Base-by-base conservation (phyloP, 2,888 invertebrate genomes). In the Nomada goodeniana region DNA sequence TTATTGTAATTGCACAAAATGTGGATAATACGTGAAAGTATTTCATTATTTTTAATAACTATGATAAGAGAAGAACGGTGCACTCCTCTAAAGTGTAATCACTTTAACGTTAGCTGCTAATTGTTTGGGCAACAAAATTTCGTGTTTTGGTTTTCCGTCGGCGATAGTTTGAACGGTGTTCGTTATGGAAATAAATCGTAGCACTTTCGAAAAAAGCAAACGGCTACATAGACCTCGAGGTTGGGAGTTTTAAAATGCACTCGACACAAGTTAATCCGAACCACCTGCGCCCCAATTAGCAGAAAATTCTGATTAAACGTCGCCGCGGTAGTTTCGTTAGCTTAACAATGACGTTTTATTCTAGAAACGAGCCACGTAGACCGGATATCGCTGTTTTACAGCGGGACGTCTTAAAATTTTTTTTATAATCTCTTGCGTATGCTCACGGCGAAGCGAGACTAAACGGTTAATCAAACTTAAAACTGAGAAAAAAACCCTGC, bases 201-300 rank as follows among this genome's bases (percentile, higher is more conserved):
- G 10, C 42, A 47, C 10, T 47, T 59, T 60, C 4, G 15, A 70
- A 60, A 50, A 67, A 50, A 67, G 13, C 29, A 7, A 2, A 1
- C 9, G 10, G 13, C 44, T 0, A 13, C 20, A n/a, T 20, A 20
- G 47, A 2, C n/a, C 15, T 10, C 20, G 11, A n/a, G 10, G 20
- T 20, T 5, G 47, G 29, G 60, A 61, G 60, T 61, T 71, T 61
- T 52, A 61, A 71, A 60, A 71, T 71, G 50, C 61, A 52, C 61
- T 71, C 50, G 71, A 61, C 60, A 7, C 20, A 23, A 61, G 71
- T 71, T 71, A 61, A 61, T 52, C 36, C 71, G 52, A 4, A 61
- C 61, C 71, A 61, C 50, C 61, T 71, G 71, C 36, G 71, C 52
- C 52, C 71, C 71, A 71, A 71, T 71, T 71, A 61, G 61, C 61